Percentiles rank a stretch among this genome's conserved stretches.
Evolutionary conservation across 2,888 invertebrate genomes (phyloP).

Genomic region (Callosobruchus maculatus): DNA sequence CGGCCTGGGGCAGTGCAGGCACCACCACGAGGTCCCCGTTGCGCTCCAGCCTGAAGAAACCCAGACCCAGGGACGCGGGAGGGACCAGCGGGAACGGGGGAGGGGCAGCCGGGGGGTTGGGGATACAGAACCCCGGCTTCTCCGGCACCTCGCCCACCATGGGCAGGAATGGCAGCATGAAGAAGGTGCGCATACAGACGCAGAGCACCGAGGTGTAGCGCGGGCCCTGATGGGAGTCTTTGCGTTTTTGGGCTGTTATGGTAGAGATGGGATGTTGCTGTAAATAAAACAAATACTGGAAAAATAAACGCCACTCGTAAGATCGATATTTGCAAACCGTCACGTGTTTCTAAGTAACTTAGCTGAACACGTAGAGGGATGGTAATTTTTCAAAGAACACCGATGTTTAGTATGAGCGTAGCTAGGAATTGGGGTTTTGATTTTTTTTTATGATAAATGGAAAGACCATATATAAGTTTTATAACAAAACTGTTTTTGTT

Average conservation of each 20-base stretch:
- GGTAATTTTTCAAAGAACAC: too few relatives aligned
- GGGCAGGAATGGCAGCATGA: constrained; percentile 80
- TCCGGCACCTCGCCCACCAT: constrained; percentile 81
- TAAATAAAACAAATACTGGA: too few relatives aligned
- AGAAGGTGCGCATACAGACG: constrained; percentile 88
- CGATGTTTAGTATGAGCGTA: too few relatives aligned
- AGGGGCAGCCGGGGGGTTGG: constrained; percentile 52
- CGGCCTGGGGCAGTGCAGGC: constrained; percentile 49
- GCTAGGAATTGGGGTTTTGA: too few relatives aligned
- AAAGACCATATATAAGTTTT: too few relatives aligned
- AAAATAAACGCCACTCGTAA: too few relatives aligned
- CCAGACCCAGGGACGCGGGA: constrained; percentile 48
- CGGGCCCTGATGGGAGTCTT: constrained; percentile 47
- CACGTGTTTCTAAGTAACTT: too few relatives aligned
- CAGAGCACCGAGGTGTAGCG: constrained; percentile 86
- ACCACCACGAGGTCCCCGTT: constrained; percentile 64
- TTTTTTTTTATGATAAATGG: too few relatives aligned
- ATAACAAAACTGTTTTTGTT: too few relatives aligned
- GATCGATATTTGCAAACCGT: too few relatives aligned
- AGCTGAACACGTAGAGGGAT: too few relatives aligned
- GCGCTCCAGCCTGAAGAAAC: constrained; percentile 77
- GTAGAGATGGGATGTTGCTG: too few relatives aligned
- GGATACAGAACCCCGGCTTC: constrained; percentile 84
- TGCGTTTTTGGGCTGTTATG: constrained; percentile 57
- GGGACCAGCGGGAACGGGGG: constrained; percentile 56